Evolutionary conservation across 37 sponge, comb jelly and placozoan species (phyloP).

Genomic region (Theonella swinhoei): DNA sequence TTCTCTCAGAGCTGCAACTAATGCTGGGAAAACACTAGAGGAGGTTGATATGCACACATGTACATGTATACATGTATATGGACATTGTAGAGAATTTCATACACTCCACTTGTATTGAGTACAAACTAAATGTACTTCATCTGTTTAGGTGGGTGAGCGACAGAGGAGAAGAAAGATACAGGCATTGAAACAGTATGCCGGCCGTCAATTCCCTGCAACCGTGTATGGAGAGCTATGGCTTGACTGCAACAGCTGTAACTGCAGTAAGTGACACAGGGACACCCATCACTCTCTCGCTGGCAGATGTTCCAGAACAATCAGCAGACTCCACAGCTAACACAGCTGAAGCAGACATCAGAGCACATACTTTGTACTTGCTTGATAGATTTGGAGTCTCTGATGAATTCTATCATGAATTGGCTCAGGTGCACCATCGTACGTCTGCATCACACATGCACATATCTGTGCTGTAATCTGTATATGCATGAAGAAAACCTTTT

Average conservation of each 20-base stretch:
- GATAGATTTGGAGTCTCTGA: conserved; percentile 15
- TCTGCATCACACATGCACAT: no score
- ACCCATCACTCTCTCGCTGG: background rate
- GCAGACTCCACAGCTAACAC: background rate
- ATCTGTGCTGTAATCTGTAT: no score
- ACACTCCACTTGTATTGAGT: no score
- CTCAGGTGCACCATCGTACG: no score
- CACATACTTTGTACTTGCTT: background rate
- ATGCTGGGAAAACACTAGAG: background rate
- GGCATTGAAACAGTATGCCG: background rate
- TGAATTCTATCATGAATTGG: conserved; percentile 6
- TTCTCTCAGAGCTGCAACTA: background rate
- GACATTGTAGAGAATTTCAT: no score
- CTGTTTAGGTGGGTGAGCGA: background rate
- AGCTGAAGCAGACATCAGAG: no score
- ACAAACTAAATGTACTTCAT: no score
- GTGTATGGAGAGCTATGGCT: background rate
- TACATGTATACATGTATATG: background rate
- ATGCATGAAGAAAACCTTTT: no score
- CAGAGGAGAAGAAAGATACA: background rate
- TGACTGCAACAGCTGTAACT: background rate
- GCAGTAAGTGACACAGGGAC: background rate
- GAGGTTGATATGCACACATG: background rate
- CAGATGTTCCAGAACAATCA: background rate
- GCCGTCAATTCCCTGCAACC: background rate